A percentile compares a stretch with the other conserved stretches of the same genome.
These are phyloP conservation scores for Athalia rosae DNA, from an alignment of 2,888 invertebrate genomes.

Conservation along the genomic window DNA sequence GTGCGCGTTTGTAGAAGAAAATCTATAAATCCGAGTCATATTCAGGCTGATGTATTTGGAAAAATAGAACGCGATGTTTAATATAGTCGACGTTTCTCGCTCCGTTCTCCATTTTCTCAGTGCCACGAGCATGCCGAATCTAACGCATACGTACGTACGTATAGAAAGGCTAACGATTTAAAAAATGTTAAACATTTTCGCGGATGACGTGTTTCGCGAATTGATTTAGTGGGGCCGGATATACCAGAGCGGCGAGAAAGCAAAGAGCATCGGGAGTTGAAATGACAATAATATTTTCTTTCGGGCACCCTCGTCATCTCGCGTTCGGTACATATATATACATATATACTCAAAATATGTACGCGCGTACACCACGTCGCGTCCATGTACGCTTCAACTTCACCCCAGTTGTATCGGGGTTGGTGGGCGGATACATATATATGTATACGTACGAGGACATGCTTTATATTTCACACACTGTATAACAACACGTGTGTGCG, in stretches of 20 bases:
- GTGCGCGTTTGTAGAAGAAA: too few relatives aligned
- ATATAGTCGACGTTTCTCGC: too few relatives aligned
- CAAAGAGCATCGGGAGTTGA: constrained; percentile 33
- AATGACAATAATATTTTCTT: constrained; percentile 54
- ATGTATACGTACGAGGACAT: not conserved
- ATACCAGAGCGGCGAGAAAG: constrained; percentile 38
- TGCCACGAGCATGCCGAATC: too few relatives aligned
- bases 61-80: too few relatives aligned
- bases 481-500: not conserved
- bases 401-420: too few relatives aligned
- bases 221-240: constrained; percentile 33
- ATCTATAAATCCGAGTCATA: too few relatives aligned
- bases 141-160: too few relatives aligned
- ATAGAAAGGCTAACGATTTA: not conserved
- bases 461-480: too few relatives aligned
- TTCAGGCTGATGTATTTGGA: too few relatives aligned
- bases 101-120: too few relatives aligned
- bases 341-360: not conserved
- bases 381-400: too few relatives aligned
- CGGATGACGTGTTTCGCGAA: constrained; percentile 23
- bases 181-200: constrained; percentile 20
- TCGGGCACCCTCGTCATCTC: constrained; percentile 7
- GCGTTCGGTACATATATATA: not conserved
- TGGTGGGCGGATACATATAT: not conserved
- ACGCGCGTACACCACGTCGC: too few relatives aligned